A percentile compares a stretch with the other conserved stretches of the same genome.
Evolutionary conservation across 2,888 invertebrate genomes (phyloP).

Genomic region (Dryadula phaetusa): DNA sequence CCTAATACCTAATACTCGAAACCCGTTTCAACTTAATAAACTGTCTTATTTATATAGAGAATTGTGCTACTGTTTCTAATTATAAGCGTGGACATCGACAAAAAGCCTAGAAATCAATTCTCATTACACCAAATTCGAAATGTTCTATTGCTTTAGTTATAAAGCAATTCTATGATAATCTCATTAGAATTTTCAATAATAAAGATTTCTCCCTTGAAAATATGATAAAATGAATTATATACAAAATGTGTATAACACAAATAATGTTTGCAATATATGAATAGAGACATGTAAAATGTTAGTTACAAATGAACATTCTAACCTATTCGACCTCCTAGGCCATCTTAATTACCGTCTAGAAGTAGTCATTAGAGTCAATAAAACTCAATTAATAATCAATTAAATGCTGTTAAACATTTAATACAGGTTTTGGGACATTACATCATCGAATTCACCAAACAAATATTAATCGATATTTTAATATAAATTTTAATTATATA

Average conservation of each 20-base stretch:
- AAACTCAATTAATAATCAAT: constrained; percentile 4
- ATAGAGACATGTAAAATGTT: neutral
- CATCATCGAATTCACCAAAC: neutral
- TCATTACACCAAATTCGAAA: no score
- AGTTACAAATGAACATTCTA: constrained; percentile 14
- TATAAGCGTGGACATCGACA: no score
- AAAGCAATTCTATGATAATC: no score
- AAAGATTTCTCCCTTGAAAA: neutral
- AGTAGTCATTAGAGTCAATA: constrained; percentile 15
- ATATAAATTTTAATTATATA: no score
- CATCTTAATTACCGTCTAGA: constrained; percentile 12
- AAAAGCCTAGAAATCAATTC: no score
- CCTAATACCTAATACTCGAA: no score
- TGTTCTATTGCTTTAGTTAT: no score
- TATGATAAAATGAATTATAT: neutral
- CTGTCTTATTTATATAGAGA: no score
- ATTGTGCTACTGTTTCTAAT: no score
- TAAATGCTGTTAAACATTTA: neutral
- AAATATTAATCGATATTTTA: neutral
- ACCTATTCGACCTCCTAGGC: constrained; percentile 7
- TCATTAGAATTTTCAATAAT: no score
- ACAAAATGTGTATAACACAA: neutral
- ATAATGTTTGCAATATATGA: neutral
- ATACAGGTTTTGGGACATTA: neutral
- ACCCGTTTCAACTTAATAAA: no score